phyloP scores from a whole-genome alignment of 2,113 vertebrate species.

The Serinus canaria region DNA sequence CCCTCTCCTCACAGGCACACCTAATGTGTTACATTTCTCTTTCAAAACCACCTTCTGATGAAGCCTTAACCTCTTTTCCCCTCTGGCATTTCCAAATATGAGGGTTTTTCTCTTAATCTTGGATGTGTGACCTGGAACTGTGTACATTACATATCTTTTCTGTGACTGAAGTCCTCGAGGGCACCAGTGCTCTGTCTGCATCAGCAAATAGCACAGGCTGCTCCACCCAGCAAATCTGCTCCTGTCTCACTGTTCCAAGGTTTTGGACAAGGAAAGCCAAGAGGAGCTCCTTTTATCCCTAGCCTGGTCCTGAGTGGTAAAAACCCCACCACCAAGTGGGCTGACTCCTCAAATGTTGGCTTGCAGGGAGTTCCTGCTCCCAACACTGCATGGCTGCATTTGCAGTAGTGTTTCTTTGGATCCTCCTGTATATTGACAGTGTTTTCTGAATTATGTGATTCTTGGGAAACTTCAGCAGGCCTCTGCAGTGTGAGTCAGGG shows the following conservation, averaged over 20 bases:
- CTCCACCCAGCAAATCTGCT: neutral
- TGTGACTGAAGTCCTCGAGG: neutral
- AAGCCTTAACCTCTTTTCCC: neutral
- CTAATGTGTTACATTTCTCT: neutral
- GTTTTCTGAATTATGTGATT: neutral
- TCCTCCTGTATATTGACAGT: neutral
- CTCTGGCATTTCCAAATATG: neutral
- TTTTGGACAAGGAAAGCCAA: neutral
- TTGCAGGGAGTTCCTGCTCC: neutral
- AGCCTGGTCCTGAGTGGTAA: neutral
- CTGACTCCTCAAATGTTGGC: neutral
- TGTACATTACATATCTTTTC: neutral
- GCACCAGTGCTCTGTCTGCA: neutral
- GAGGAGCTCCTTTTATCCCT: neutral
- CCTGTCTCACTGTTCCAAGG: rapidly evolving
- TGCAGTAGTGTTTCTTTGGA: neutral
- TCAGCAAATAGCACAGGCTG: neutral
- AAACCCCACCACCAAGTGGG: neutral
- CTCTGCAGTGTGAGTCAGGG: neutral
- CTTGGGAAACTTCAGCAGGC: neutral
- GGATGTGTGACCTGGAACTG: neutral
- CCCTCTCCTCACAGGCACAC: neutral
- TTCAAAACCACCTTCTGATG: slow-evolving; percentile 5
- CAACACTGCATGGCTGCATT: too few species aligned
- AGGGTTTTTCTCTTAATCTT: neutral